Conservation (phyloP, 2,888 invertebrate species). For the Oasisia sp. region DNA sequence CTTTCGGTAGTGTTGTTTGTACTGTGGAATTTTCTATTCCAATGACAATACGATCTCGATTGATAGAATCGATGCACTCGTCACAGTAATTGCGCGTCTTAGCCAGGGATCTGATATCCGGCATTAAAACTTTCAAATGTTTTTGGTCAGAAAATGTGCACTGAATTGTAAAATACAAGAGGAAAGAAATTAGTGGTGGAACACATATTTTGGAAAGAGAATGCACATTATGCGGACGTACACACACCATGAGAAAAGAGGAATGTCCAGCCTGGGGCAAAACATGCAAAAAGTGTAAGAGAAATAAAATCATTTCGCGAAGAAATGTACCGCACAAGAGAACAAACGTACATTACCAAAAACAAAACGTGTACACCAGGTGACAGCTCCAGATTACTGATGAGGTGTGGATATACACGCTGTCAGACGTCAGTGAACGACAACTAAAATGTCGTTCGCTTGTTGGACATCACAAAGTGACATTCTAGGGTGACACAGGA, state of each 20-base stretch:
- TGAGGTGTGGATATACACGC: neutral
- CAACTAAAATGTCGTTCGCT: neutral
- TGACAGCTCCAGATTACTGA: neutral
- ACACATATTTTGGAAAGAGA: neutral
- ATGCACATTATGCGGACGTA: neutral
- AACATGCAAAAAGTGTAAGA: constrained; percentile 22
- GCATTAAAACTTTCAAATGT: too few relatives aligned
- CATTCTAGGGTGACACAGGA: constrained; percentile 33
- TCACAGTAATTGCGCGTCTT: too few relatives aligned
- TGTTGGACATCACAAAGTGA: constrained; percentile 7
- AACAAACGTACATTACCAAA: neutral
- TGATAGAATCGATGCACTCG: too few relatives aligned
- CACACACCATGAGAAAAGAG: neutral
- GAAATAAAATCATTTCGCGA: constrained; percentile 27
- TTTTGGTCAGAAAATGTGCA: constrained; percentile 25
- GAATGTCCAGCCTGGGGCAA: constrained; percentile 30
- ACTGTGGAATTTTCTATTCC: too few relatives aligned
- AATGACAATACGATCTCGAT: too few relatives aligned
- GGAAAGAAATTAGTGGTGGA: neutral
- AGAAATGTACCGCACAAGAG: constrained; percentile 19
- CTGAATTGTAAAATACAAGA: neutral
- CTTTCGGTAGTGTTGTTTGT: too few relatives aligned
- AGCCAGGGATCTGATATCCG: too few relatives aligned
- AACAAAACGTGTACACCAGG: neutral
- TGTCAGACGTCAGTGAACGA: neutral